phyloP scores from a whole-genome alignment of 1,140 invertebrate species.

The Cotesia chilonis region DNA sequence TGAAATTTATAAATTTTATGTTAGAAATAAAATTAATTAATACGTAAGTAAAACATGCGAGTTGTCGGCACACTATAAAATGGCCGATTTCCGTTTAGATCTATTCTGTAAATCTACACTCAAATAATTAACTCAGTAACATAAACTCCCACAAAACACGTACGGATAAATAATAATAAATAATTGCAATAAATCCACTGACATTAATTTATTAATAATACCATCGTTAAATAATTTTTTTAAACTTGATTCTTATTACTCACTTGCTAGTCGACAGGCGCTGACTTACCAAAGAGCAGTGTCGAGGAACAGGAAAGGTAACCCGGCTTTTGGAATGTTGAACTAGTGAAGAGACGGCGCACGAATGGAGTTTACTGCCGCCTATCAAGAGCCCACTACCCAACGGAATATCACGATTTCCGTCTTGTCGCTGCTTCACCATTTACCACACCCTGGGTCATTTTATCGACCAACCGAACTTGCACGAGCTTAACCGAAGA shows the following conservation, averaged over 20 bases:
- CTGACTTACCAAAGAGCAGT: constrained; percentile 73
- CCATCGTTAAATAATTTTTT: constrained; percentile 21
- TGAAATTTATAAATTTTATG: too few relatives aligned
- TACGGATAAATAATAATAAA: too few relatives aligned
- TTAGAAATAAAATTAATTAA: not conserved
- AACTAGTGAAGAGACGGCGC: constrained; percentile 66
- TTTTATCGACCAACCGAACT: constrained; percentile 62
- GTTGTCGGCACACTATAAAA: constrained; percentile 37
- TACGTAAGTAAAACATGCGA: constrained; percentile 18
- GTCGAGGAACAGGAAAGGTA: constrained; percentile 65
- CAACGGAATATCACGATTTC: constrained; percentile 45
- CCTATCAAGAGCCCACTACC: constrained; percentile 31
- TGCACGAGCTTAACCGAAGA: constrained; percentile 54
- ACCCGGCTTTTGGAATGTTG: constrained; percentile 74
- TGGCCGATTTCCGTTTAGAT: constrained; percentile 36
- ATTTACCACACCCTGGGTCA: constrained; percentile 38
- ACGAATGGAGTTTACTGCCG: constrained; percentile 32
- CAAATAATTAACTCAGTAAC: too few relatives aligned
- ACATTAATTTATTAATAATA: not conserved
- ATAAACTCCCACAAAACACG: too few relatives aligned
- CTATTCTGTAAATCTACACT: too few relatives aligned
- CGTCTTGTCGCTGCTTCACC: constrained; percentile 44
- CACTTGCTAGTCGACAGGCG: constrained; percentile 42
- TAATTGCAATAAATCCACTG: too few relatives aligned
- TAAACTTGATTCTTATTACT: constrained; percentile 31